A percentile compares a stretch with the other conserved stretches of the same genome.
Evolutionary conservation across 1,140 invertebrate species (phyloP).

Genomic region (Ceratitis capitata): DNA sequence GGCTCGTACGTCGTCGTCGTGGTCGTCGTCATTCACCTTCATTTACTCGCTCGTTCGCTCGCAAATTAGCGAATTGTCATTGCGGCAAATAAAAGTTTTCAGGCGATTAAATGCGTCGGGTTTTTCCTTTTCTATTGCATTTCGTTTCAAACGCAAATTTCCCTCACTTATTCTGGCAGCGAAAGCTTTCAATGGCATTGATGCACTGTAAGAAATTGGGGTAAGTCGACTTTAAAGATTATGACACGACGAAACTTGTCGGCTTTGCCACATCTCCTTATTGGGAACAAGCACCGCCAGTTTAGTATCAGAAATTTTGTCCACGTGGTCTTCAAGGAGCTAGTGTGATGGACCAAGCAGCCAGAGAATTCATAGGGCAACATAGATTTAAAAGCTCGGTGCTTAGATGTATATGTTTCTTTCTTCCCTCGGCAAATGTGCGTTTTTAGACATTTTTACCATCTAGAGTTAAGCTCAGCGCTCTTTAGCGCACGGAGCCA

Average conservation of each 20-base stretch:
- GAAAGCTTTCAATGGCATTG: constrained; percentile 23
- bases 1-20: neutral
- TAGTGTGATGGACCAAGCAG: no score
- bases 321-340: no score
- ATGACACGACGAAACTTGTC: neutral
- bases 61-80: constrained; percentile 41
- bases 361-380: no score
- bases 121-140: neutral
- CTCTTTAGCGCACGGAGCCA: no score
- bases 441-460: no score
- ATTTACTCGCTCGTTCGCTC: neutral
- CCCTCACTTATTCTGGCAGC: neutral
- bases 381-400: no score
- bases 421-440: no score
- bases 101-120: constrained; percentile 31
- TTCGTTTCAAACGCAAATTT: neutral
- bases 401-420: no score
- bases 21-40: neutral
- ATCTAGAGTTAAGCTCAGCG: no score
- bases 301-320: no score
- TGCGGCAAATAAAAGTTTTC: constrained; percentile 42
- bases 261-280: no score
- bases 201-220: neutral
- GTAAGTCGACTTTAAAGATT: neutral
- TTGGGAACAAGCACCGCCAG: no score